Percentiles rank a stretch among this genome's conserved stretches.
Conservation (phyloP, 2,888 invertebrate genomes). For the Athetis lepigone region DNA sequence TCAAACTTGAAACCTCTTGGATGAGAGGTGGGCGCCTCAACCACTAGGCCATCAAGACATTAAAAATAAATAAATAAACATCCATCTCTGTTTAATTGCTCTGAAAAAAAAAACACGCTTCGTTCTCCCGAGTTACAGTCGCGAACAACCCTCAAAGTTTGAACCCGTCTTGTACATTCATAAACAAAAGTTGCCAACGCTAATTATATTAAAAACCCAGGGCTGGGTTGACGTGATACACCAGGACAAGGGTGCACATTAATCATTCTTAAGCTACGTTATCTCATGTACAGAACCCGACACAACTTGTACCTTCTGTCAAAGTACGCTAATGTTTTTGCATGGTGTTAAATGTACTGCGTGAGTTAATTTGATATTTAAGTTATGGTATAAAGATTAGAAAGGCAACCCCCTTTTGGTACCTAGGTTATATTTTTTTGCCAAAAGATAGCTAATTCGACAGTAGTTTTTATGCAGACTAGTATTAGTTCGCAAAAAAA, state of each 20-base stretch:
- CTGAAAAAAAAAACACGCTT: neutral
- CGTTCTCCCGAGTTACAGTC: constrained; percentile 8
- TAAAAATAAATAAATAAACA: too few species aligned
- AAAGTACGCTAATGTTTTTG: constrained; percentile 65
- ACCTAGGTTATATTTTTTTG: too few species aligned
- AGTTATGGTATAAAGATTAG: too few species aligned
- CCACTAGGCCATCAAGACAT: too few species aligned
- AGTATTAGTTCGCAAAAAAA: too few species aligned
- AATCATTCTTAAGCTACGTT: constrained; percentile 82
- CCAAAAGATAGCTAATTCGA: too few species aligned
- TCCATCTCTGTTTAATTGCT: neutral
- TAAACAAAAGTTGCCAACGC: constrained; percentile 76
- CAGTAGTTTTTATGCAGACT: too few species aligned
- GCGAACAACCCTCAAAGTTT: constrained; percentile 54
- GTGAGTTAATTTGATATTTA: constrained; percentile 39
- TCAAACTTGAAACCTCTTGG: too few species aligned
- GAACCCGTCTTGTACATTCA: constrained; percentile 63
- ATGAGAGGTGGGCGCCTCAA: too few species aligned
- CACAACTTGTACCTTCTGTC: constrained; percentile 70
- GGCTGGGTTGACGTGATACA: constrained; percentile 78
- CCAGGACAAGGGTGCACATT: constrained; percentile 81
- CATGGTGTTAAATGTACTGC: constrained; percentile 56
- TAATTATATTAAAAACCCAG: constrained; percentile 82
- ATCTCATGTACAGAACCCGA: constrained; percentile 77
- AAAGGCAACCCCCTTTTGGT: too few species aligned